A percentile compares a stretch with the other conserved stretches of the same genome.
Conservation (phyloP, 1,140 invertebrate genomes). For the Nomia melanderi region DNA sequence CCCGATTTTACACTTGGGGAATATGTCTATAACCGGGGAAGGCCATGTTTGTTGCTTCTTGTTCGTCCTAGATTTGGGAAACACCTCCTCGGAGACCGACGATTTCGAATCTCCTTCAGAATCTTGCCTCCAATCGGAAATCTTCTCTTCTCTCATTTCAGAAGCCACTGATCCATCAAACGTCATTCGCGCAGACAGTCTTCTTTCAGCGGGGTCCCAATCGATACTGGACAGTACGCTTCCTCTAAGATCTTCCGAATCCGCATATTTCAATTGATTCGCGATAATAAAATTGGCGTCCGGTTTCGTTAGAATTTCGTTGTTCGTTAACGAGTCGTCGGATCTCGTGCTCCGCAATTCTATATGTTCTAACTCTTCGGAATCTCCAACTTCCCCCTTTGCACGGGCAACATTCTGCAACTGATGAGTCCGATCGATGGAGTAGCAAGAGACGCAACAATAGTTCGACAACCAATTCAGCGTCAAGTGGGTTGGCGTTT, state of each 20-base stretch:
- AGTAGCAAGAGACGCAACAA: conserved; percentile 52
- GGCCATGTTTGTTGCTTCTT: not conserved
- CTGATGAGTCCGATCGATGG: not conserved
- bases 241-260: not conserved
- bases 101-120: conserved; percentile 18
- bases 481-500: conserved; percentile 50
- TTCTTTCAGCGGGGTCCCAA: not conserved
- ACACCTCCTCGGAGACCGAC: not conserved
- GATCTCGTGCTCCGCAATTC: conserved; percentile 2
- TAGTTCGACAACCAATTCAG: conserved; percentile 54
- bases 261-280: not conserved
- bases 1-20: not conserved
- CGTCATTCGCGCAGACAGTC: not conserved
- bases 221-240: not conserved
- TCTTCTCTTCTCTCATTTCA: conserved; percentile 1
- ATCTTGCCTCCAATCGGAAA: not conserved
- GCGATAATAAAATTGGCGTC: no score
- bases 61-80: conserved; percentile 29
- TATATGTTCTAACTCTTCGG: not conserved
- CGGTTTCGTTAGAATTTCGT: not conserved
- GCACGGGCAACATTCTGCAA: no score
- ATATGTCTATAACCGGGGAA: not conserved
- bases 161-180: not conserved
- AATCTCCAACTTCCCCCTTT: not conserved
- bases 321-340: conserved; percentile 12